Evolutionary conservation across 2,113 vertebrate species (phyloP).

Genomic region (Axis porcinus): DNA sequence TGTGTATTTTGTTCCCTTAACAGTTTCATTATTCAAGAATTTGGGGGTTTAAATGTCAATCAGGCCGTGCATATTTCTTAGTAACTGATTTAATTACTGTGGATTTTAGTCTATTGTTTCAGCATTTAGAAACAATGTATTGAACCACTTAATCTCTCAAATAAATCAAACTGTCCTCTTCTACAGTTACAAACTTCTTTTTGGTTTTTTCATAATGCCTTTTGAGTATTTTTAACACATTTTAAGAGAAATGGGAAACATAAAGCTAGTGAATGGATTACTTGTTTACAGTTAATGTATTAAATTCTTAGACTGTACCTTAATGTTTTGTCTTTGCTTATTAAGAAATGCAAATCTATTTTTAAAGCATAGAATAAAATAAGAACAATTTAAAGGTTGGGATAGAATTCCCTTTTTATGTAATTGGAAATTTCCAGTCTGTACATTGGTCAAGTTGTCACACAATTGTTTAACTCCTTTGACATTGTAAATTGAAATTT

Average conservation of each 20-base stretch:
- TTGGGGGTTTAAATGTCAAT: constrained; percentile 44
- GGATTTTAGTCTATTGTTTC: constrained; percentile 61
- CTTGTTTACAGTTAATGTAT: neutral
- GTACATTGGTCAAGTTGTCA: neutral
- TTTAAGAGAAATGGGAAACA: constrained; percentile 31
- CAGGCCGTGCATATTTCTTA: constrained; percentile 55
- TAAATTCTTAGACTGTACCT: neutral
- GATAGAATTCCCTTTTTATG: neutral
- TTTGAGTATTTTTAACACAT: constrained; percentile 35
- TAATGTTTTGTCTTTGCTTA: constrained; percentile 1
- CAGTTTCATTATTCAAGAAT: constrained; percentile 55
- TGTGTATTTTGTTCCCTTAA: constrained; percentile 48
- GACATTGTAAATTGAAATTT: neutral
- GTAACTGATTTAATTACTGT: constrained; percentile 53
- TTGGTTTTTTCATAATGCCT: neutral
- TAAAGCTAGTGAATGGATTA: neutral
- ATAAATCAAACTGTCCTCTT: constrained; percentile 10
- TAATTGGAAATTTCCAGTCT: constrained; percentile 12
- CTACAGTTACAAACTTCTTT: neutral
- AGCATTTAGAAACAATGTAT: constrained; percentile 51
- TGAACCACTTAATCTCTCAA: constrained; percentile 28
- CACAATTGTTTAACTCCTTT: neutral
- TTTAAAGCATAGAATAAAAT: constrained; percentile 32
- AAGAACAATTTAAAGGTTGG: neutral
- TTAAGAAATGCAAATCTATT: constrained; percentile 26